These are phyloP conservation scores for Drosophila subobscura DNA, from an alignment of 1,140 invertebrate genomes.

Conservation along the genomic window DNA sequence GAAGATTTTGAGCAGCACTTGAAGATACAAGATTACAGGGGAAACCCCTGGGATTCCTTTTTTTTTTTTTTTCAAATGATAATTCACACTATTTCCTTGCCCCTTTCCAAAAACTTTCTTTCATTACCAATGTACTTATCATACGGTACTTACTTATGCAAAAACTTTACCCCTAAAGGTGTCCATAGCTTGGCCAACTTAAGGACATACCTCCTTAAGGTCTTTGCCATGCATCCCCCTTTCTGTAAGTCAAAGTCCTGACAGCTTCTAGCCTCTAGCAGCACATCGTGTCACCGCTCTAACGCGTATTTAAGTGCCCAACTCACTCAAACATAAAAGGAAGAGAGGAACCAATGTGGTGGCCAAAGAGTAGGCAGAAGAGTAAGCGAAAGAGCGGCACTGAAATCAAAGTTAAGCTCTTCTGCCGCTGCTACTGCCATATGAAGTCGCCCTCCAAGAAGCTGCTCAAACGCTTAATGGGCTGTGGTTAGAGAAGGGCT, in stretches of 20 bases:
- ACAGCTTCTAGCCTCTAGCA: conserved; percentile 30
- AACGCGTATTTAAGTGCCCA: conserved; percentile 75
- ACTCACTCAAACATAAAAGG: conserved; percentile 49
- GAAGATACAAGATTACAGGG: too few species aligned
- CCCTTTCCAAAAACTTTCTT: too few species aligned
- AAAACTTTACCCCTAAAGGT: too few species aligned
- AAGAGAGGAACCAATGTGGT: conserved; percentile 47
- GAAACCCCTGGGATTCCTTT: too few species aligned
- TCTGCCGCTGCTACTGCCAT: conserved; percentile 19
- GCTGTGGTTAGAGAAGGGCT: conserved; percentile 45
- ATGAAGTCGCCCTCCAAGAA: conserved; percentile 44
- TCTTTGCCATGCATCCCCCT: background rate
- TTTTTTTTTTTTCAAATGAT: too few species aligned
- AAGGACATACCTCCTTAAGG: too few species aligned
- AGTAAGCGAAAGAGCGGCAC: conserved; percentile 1
- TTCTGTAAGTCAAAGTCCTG: conserved; percentile 1
- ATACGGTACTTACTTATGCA: too few species aligned
- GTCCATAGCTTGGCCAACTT: too few species aligned
- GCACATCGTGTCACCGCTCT: conserved; percentile 51
- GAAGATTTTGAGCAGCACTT: too few species aligned
- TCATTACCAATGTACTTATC: too few species aligned
- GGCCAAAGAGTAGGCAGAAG: conserved; percentile 35
- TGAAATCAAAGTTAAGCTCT: conserved; percentile 49
- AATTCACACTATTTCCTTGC: too few species aligned
- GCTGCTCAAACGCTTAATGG: conserved; percentile 43